phyloP scores from a whole-genome alignment of 2,888 invertebrate genomes.

The Agrochola lychnidis region DNA sequence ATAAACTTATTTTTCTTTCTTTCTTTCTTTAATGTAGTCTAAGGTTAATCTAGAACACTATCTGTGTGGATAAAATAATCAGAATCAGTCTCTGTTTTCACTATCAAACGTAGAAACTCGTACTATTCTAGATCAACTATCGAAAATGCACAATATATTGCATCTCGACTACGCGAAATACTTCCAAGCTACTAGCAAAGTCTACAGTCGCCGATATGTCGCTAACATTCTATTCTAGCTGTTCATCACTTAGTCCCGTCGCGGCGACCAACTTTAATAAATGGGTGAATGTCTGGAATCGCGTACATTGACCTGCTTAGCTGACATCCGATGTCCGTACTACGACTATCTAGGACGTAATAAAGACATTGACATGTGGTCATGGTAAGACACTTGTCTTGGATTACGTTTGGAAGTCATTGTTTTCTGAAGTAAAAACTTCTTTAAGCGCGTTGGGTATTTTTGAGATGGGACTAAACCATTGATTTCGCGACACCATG shows the following conservation, averaged over 20 bases:
- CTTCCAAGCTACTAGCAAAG: neutral
- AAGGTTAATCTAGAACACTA: neutral
- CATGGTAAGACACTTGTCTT: conserved; percentile 28
- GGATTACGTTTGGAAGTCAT: neutral
- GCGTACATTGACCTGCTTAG: conserved; percentile 57
- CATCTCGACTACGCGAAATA: neutral
- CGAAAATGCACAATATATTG: neutral
- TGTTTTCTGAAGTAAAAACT: neutral
- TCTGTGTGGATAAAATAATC: neutral
- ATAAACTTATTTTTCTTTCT: too few species aligned
- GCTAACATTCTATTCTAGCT: conserved; percentile 34
- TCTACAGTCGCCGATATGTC: conserved; percentile 38
- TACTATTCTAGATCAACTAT: too few species aligned
- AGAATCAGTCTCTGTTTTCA: neutral
- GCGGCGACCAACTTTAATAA: conserved; percentile 42
- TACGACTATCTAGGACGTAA: conserved; percentile 24
- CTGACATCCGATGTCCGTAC: conserved; percentile 46
- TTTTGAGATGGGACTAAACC: too few species aligned
- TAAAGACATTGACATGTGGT: conserved; percentile 41
- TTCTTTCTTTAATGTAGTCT: neutral
- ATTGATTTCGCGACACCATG: too few species aligned
- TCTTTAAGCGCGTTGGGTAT: too few species aligned
- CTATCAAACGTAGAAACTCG: neutral
- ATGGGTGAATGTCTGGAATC: conserved; percentile 47
- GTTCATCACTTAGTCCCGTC: conserved; percentile 46